phyloP scores from a whole-genome alignment of 2,888 invertebrate genomes.

The Cryptus viduatorius region DNA sequence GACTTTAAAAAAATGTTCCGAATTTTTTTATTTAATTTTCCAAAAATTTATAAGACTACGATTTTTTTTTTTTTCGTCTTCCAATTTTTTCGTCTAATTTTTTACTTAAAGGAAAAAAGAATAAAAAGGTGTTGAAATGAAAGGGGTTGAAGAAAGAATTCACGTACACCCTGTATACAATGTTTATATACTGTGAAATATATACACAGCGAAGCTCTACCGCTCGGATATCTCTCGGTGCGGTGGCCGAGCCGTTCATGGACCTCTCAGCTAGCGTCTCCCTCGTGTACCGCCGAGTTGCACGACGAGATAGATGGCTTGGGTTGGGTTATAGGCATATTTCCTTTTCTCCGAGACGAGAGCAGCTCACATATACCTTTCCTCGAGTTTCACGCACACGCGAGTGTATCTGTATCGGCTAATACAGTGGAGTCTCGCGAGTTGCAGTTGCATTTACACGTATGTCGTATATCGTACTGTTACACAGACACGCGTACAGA shows the following conservation, averaged over 20 bases:
- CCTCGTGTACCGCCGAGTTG: constrained; percentile 44
- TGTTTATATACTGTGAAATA: constrained; percentile 8
- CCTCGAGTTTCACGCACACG: constrained; percentile 9
- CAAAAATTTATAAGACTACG: not conserved
- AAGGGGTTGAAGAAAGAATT: not conserved
- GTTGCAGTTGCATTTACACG: constrained; percentile 4
- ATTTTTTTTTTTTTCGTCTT: not conserved
- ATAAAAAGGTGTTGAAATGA: no score
- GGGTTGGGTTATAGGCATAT: constrained; percentile 75
- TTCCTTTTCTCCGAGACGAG: constrained; percentile 76
- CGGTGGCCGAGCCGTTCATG: constrained; percentile 55
- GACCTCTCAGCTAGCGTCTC: constrained; percentile 63
- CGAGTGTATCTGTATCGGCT: not conserved
- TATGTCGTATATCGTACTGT: not conserved
- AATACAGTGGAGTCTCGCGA: not conserved
- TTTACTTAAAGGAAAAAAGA: no score
- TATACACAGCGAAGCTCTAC: constrained; percentile 4
- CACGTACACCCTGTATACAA: constrained; percentile 19
- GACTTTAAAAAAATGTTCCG: not conserved
- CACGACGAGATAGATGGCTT: constrained; percentile 72
- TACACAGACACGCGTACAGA: not conserved
- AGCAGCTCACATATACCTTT: constrained; percentile 51
- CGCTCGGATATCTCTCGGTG: constrained; percentile 32
- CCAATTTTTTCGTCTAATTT: no score
- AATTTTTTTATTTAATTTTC: not conserved